Conservation (phyloP, 1,140 invertebrate genomes). For the Periplaneta americana region DNA sequence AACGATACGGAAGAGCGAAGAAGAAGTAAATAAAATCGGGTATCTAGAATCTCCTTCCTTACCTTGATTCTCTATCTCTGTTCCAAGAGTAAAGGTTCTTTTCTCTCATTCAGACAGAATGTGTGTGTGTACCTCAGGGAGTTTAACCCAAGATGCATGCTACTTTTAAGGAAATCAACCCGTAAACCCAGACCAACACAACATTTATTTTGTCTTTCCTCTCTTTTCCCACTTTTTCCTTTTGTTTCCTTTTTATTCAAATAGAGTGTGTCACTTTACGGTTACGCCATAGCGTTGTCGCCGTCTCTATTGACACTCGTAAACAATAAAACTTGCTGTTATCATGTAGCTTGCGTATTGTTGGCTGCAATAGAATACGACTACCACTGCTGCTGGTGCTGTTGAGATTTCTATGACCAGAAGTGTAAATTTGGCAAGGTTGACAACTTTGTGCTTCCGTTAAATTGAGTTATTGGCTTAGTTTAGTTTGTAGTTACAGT, state of each 20-base stretch:
- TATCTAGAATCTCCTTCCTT: background rate
- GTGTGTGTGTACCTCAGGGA: background rate
- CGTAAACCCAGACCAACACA: background rate
- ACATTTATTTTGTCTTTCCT: background rate
- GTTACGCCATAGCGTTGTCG: background rate
- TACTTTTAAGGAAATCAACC: background rate
- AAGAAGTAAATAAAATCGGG: background rate
- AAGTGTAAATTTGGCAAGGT: background rate
- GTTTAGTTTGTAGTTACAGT: constrained; percentile 6
- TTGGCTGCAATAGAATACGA: background rate
- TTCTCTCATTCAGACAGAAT: background rate
- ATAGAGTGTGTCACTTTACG: background rate
- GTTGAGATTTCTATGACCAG: background rate
- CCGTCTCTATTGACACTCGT: background rate
- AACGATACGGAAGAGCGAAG: background rate
- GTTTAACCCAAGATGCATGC: background rate
- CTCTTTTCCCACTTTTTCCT: background rate
- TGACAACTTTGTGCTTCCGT: constrained; percentile 9
- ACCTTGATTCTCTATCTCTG: background rate
- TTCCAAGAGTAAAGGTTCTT: background rate
- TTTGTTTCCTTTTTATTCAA: background rate
- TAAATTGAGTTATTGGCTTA: constrained; percentile 16
- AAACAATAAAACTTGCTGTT: background rate
- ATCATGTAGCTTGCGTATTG: background rate
- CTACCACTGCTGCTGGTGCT: background rate